phyloP scores from a whole-genome alignment of 1,140 invertebrate genomes.

The Aphelenchoides fujianensis region DNA sequence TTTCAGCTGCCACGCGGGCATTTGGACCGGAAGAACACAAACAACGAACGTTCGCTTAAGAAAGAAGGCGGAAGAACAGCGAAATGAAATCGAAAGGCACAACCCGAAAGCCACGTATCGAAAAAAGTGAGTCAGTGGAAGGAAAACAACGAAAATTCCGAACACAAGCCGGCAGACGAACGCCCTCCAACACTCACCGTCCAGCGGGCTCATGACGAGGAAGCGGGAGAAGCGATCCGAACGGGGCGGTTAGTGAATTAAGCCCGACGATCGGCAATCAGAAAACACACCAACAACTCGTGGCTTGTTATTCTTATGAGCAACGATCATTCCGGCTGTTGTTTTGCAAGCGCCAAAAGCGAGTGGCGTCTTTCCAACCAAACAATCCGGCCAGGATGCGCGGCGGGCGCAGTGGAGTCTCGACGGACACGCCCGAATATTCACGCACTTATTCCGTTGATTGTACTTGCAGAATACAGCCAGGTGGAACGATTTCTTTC shows the following conservation, averaged over 20 bases:
- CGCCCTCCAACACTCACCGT: background rate
- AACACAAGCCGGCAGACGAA: background rate
- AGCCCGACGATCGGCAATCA: background rate
- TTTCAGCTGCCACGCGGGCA: no score
- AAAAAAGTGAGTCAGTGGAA: background rate
- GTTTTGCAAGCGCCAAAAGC: background rate
- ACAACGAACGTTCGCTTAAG: no score
- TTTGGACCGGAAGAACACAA: no score
- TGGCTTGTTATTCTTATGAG: background rate
- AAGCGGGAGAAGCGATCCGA: no score
- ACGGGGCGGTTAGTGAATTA: conserved; percentile 6
- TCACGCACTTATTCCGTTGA: no score
- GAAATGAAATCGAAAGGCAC: no score
- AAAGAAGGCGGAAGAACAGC: no score
- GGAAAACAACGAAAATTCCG: background rate
- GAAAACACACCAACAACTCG: background rate
- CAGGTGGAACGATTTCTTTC: no score
- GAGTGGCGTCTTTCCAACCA: background rate
- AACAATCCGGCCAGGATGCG: background rate
- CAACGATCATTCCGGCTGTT: conserved; percentile 5
- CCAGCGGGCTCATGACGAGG: background rate
- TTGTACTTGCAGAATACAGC: no score
- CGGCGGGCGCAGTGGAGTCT: no score
- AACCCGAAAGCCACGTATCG: no score
- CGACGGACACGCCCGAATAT: no score